Conservation (phyloP, 2,113 vertebrate genomes). For the Empidonax alnorum region DNA sequence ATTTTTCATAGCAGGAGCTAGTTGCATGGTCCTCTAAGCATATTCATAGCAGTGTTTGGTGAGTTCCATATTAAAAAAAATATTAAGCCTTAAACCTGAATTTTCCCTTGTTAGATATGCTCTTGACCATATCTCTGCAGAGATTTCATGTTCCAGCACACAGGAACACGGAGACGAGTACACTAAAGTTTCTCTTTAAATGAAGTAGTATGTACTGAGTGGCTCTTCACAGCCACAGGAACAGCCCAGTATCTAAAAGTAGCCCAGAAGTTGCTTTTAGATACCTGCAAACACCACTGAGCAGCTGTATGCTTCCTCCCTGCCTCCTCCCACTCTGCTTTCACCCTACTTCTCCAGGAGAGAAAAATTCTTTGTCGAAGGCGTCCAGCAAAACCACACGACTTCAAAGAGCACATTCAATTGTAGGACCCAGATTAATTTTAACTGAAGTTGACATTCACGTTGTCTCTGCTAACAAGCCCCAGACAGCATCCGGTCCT, state of each 20-base stretch:
- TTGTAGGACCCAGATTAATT: neutral
- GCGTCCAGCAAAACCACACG: fast-evolving
- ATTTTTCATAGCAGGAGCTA: neutral
- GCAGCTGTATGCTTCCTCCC: neutral
- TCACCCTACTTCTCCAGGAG: neutral
- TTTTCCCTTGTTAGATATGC: neutral
- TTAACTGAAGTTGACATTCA: neutral
- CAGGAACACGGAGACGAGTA: neutral
- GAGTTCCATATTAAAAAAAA: neutral
- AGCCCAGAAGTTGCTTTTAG: neutral
- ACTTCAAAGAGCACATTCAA: neutral
- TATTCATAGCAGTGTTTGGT: neutral
- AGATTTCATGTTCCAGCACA: neutral
- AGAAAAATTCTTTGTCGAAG: neutral
- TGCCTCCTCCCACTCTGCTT: neutral
- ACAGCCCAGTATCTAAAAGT: neutral
- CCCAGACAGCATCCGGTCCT: neutral
- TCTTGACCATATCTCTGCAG: neutral
- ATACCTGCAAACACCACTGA: neutral
- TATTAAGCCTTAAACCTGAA: neutral
- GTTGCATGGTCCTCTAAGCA: neutral
- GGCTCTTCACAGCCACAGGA: neutral
- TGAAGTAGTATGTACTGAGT: neutral
- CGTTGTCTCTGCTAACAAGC: neutral
- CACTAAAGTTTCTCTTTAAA: neutral